Evolutionary conservation across 1,140 invertebrate species (phyloP), one percentile per base, ranked within the genome.

Genomic region (Drosophila ambigua): DNA sequence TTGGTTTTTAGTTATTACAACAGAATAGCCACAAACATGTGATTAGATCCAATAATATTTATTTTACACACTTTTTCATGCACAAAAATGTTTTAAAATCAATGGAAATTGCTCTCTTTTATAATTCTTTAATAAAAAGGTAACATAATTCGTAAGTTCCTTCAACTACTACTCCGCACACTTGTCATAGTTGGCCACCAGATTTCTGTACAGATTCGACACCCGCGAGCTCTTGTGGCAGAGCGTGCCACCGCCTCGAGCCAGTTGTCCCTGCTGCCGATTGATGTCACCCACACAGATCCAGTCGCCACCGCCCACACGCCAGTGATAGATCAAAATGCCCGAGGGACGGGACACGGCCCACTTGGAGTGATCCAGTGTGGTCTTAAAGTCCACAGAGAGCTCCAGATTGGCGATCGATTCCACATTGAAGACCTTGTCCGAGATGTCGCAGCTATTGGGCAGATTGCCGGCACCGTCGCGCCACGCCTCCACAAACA

Each of bases 201-300:
- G 55, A 24, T 92, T 72, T 6, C 91, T 84, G 75, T 94, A 95
- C 31, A 93, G 77, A 55, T 92, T 91, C 91, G 95, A 94, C 6
- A 95, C 85, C 13, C 88, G 69, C 2, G 59, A 26, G 35, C 93
- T 93, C 62, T 94, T 92, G 9, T 95, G 92, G 84, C 97, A 98
- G 5, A 97, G 94, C 0, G 96, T 96, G 41, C 97, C 97, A 15
- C 97, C 97, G 0, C 96, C 97, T 66, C 97, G 93, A 0, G 93
- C 91, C 60, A 95, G 94, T 93, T 98, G 97, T 8, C 94, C 94
- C 73, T 94, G 89, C 95, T 96, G 91, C 7, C 98, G 94, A 91
- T 99, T 99, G 20, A 99, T 98, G 91, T 98, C 98, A 11, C 97
- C 97, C 13, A 99, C 94, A 90, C 98, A 99, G 61, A 96, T 94